Base-by-base conservation (phyloP, 2,888 invertebrate genomes). In the Chaetogeoica ovagalla region DNA sequence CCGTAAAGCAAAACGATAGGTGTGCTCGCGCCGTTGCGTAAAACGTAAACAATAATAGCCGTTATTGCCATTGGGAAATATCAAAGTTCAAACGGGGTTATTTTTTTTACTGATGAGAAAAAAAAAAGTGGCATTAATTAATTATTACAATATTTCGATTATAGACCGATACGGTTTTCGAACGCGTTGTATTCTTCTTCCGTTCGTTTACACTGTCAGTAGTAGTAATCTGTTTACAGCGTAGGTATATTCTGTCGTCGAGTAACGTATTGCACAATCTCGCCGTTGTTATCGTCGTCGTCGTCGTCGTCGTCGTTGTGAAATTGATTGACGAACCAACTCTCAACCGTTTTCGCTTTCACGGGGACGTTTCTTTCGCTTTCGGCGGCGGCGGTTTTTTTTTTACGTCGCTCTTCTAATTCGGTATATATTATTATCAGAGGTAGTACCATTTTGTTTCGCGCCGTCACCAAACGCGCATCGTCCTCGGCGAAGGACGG, bases 321-420 rank as follows among this genome's bases (percentile, higher is more conserved):
- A 71, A 79, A 71, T 71, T 63, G 9, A 57, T 79, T 65, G 63
- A 79, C 57, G 23, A 63, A 63, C 13, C 43, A 70, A 69, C 62
- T 70, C 30, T 70, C 30, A 52, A 62, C 69, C 66, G 59, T 77
- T 77, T 77, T 70, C 77, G 70, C 70, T 77, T 77, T 76, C 76
- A 76, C 76, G 60, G 59, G 30, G 30, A 60, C 76, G 60, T 76
- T 76, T 76, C 76, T 68, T 69, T 77, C 69, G 77, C 69, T 77
- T 77, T 70, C 77, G n/a, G n/a, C n/a, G n/a, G 30, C 30, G 30
- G 62, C 63, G 23, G 55, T 70, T 75, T 69, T 77, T 70, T 30
- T 30, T n/a, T n/a, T n/a, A n/a, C n/a, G n/a, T 69, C 48, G 52
- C 37, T 77, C 52, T 62, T 62, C n/a, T 69, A 4, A 19, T 65